Evolutionary conservation across 1,140 invertebrate genomes (phyloP).

Genomic region (Atopsyche davidsoni): DNA sequence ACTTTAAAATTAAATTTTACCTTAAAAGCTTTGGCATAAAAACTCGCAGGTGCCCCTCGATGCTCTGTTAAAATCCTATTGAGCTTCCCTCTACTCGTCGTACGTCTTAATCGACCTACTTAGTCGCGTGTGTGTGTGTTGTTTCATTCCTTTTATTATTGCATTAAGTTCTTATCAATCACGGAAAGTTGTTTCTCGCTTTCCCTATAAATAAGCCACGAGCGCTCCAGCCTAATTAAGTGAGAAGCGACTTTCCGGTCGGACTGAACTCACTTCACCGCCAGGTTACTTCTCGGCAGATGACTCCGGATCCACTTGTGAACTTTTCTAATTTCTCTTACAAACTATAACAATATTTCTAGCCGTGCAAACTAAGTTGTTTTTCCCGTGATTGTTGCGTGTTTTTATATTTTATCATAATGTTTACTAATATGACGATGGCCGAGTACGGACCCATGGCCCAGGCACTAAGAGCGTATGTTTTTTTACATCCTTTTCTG

Average conservation of each 20-base stretch:
- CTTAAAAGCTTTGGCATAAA: no score
- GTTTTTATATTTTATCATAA: conserved; percentile 5
- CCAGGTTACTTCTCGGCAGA: neutral
- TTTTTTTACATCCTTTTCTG: no score
- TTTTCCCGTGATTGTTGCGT: neutral
- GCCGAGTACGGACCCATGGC: conserved; percentile 14
- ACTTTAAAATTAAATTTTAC: no score
- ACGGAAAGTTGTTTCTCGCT: conserved; percentile 15
- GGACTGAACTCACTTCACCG: conserved; percentile 28
- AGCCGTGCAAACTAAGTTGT: neutral
- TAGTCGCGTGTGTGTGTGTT: no score
- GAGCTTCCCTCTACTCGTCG: no score
- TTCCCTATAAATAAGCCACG: conserved; percentile 13
- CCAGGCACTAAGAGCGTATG: conserved; percentile 13
- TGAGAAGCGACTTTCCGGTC: conserved; percentile 29
- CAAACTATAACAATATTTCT: no score
- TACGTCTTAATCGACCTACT: no score
- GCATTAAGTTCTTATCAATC: conserved; percentile 30
- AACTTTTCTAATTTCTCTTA: no score
- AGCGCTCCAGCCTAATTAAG: conserved; percentile 13
- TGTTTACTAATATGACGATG: conserved; percentile 18
- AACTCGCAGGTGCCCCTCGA: no score
- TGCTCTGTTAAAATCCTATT: no score
- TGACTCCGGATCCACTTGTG: no score
- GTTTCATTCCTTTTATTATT: conserved; percentile 20